phyloP scores from a whole-genome alignment of 2,113 vertebrate genomes.

The Corvus moneduloides region DNA sequence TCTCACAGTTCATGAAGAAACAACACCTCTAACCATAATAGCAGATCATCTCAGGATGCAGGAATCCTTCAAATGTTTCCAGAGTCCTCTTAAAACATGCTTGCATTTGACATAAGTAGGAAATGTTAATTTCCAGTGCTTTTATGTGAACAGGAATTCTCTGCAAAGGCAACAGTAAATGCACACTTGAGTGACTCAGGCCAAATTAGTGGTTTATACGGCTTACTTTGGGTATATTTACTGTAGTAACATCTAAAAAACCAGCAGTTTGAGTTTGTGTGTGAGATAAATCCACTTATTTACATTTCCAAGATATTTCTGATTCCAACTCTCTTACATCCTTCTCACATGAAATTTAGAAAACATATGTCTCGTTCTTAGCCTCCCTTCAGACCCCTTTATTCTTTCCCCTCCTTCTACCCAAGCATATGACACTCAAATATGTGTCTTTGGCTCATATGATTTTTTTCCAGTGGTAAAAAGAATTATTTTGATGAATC shows the following conservation, averaged over 20 bases:
- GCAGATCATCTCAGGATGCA: conserved; percentile 40
- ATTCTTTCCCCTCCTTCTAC: neutral
- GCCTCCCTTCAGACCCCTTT: neutral
- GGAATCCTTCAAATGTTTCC: conserved; percentile 60
- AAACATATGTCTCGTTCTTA: neutral
- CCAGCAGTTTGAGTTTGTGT: conserved; percentile 26
- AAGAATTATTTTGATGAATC: neutral
- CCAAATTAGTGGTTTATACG: conserved; percentile 34
- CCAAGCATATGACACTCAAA: neutral
- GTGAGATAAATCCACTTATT: neutral
- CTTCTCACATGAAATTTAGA: neutral
- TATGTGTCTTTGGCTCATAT: neutral
- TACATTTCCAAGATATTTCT: neutral
- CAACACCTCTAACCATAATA: conserved; percentile 40
- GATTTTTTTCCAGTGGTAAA: neutral
- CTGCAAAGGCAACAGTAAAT: conserved; percentile 47
- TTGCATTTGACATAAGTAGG: conserved; percentile 51
- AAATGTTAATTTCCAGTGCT: conserved; percentile 58
- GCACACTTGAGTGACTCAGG: conserved; percentile 33
- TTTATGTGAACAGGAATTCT: conserved; percentile 51
- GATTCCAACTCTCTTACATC: neutral
- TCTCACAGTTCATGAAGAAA: conserved; percentile 18
- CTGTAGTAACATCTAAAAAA: conserved; percentile 24
- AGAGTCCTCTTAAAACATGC: conserved; percentile 40
- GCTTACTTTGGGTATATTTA: conserved; percentile 61